Conservation (phyloP, 2,888 invertebrate genomes). For the Silvanus unidentatus region DNA sequence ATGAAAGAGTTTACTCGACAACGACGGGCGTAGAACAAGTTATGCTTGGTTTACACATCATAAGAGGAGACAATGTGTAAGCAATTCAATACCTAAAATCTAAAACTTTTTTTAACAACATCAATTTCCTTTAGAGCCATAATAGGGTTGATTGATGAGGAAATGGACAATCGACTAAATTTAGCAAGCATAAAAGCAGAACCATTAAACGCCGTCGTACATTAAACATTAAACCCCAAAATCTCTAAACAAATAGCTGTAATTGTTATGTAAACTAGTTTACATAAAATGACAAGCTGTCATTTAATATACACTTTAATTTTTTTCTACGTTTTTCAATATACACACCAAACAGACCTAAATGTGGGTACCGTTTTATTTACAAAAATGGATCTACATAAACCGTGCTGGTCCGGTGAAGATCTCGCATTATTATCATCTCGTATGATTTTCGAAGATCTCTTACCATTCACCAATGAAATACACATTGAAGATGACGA, state of each 20-base stretch:
- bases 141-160: constrained; percentile 79
- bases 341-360: too few species aligned
- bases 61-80: constrained; percentile 95
- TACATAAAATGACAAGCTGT: too few species aligned
- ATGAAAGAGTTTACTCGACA: constrained; percentile 95
- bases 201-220: constrained; percentile 74
- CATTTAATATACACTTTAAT: too few species aligned
- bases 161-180: constrained; percentile 74
- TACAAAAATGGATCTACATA: constrained; percentile 34
- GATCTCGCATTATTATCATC: constrained; percentile 40
- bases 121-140: constrained; percentile 66
- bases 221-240: constrained; percentile 44
- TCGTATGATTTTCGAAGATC: constrained; percentile 39
- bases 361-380: constrained; percentile 41
- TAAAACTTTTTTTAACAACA: background rate
- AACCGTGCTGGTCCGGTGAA: constrained; percentile 42
- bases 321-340: too few species aligned
- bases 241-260: background rate
- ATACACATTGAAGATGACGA: constrained; percentile 36
- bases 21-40: constrained; percentile 91
- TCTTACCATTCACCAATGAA: constrained; percentile 34
- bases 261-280: background rate
- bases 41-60: constrained; percentile 93
- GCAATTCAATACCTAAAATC: constrained; percentile 36
- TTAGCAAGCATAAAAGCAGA: constrained; percentile 76